phyloP scores from a whole-genome alignment of 2,797 vertebrate species.

The Takifugu rubripes region DNA sequence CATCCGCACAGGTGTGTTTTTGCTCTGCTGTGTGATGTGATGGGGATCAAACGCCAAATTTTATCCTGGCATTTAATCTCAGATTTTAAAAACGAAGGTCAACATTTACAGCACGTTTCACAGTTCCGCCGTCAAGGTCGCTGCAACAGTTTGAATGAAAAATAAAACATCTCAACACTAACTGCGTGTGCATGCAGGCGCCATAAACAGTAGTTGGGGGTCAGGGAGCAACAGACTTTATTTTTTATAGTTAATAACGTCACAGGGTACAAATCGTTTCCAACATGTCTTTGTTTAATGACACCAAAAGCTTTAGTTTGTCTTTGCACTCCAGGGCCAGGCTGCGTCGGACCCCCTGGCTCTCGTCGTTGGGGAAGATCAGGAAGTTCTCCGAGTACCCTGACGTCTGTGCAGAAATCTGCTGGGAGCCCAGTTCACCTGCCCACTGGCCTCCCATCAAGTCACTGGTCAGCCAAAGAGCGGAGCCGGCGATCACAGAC shows the following conservation, averaged over 20 bases:
- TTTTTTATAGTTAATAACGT: not conserved
- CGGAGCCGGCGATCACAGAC: conserved; percentile 83
- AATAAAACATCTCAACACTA: conserved; percentile 23
- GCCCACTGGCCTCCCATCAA: conserved; percentile 54
- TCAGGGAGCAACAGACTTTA: not conserved
- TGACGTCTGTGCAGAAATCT: not conserved
- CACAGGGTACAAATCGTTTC: conserved; percentile 45
- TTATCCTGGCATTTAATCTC: conserved; percentile 41
- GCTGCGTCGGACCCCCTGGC: conserved; percentile 33
- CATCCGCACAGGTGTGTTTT: too few species aligned
- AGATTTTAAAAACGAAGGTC: not conserved
- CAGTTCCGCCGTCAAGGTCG: too few species aligned
- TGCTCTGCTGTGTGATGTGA: too few species aligned
- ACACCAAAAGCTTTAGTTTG: conserved; percentile 82
- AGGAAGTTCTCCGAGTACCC: not conserved
- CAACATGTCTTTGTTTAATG: conserved; percentile 80
- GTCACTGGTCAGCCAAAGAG: conserved; percentile 78
- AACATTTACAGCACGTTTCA: conserved; percentile 20
- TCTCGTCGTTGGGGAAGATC: not conserved
- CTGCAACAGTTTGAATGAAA: not conserved
- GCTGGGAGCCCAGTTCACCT: conserved; percentile 9
- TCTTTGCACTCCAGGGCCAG: conserved; percentile 77
- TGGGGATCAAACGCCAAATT: not conserved
- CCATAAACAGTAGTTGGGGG: conserved; percentile 14
- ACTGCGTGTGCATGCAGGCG: conserved; percentile 17